Evolutionary conservation across 23 tunicate genomes (phyloP), one percentile per base, ranked within the genome.

Genomic region (Styela plicata): DNA sequence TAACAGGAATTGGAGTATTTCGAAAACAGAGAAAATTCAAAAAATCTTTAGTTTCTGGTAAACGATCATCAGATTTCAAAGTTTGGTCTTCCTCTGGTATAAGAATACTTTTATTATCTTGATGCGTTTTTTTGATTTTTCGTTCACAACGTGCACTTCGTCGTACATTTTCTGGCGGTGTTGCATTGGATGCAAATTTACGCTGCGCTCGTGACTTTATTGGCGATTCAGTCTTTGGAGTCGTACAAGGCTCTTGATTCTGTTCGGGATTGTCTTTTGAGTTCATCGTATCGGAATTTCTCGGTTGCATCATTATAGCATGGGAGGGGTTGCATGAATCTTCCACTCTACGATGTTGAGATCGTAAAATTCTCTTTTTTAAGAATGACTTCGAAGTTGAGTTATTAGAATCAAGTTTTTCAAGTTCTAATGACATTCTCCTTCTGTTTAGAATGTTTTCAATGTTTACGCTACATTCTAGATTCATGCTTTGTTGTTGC

Each of bases 11-110:
- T 13, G 77, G 77, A 17, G 97, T 91, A 63, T 91, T 91, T 70
- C 97, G 36, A 64, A 91, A 91, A 34, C 97, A 91, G 33, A 91
- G 35, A 63, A 69, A 91, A 64, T 82, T 73, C 22, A 91, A 61
- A 61, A 91, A 91, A 63, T 73, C 64, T 27, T 82, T 89, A 19
- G 90, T 85, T 69, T 85, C 82, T 27, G 97, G 97, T 33, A 86
- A 29, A 17, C 63, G 64, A 21, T 57, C 64, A 53, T 76, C 44
- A 10, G 64, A 24, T 53, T 44, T 27, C 22, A 7, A 0, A 1
- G 64, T 24, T 44, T 44, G 37, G 22, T 1, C 31, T 13, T 44
- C 57, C 13, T 7, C 57, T 5, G 57, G 57, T 44, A 44, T 44
- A 5, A 13, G 7, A 44, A 44, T 13, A 44, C 13, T 7, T 44